These are phyloP conservation scores for Papilio helenus DNA, from an alignment of 1,140 invertebrate genomes.

Conservation along the genomic window DNA sequence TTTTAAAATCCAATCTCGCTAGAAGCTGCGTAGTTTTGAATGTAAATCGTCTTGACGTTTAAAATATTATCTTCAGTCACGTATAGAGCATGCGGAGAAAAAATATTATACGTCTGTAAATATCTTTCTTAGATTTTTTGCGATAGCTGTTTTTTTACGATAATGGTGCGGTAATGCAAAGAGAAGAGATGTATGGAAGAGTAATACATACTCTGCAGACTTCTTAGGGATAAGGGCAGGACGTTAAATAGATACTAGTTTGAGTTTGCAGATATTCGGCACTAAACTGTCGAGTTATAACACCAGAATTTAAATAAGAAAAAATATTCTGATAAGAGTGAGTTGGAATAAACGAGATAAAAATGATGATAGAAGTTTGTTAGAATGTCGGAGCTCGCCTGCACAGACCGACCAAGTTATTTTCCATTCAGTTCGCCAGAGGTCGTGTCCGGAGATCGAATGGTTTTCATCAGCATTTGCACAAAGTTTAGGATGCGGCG, in stretches of 20 bases:
- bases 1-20: conserved; percentile 10
- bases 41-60: not conserved
- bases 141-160: too few species aligned
- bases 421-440: not conserved
- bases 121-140: too few species aligned
- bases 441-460: not conserved
- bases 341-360: not conserved
- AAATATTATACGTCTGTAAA: not conserved
- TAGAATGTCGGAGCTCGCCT: not conserved
- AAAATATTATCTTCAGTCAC: not conserved
- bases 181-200: too few species aligned
- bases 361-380: not conserved
- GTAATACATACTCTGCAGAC: too few species aligned
- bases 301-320: not conserved
- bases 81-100: not conserved
- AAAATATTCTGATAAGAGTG: not conserved
- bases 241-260: too few species aligned
- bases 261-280: too few species aligned
- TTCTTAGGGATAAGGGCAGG: too few species aligned
- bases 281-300: too few species aligned
- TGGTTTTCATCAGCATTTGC: conserved; percentile 8
- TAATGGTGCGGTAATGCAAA: too few species aligned
- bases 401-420: not conserved
- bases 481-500: not conserved
- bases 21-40: conserved; percentile 17